Evolutionary conservation across 2,888 invertebrate genomes (phyloP).

Genomic region (Crocallis elinguaria): DNA sequence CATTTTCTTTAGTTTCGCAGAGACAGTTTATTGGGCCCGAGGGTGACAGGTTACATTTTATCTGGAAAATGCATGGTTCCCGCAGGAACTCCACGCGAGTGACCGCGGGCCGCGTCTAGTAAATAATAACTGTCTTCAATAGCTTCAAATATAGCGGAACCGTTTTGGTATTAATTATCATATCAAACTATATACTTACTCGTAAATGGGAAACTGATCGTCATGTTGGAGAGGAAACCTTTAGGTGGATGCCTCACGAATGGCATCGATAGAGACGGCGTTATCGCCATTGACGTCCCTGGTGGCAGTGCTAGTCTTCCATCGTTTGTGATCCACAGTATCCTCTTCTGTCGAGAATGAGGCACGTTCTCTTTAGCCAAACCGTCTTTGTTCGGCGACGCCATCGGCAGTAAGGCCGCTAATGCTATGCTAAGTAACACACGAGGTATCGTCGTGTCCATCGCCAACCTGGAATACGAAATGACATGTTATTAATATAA

Average conservation of each 20-base stretch:
- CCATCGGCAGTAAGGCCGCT: slow-evolving; percentile 74
- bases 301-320: slow-evolving; percentile 93
- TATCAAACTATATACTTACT: no score
- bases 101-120: no score
- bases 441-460: slow-evolving; percentile 75
- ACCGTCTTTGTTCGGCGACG: slow-evolving; percentile 61
- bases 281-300: slow-evolving; percentile 91
- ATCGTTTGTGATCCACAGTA: slow-evolving; percentile 94
- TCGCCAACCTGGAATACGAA: slow-evolving; percentile 57
- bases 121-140: no score
- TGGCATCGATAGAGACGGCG: slow-evolving; percentile 92
- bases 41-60: no score
- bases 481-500: neutral
- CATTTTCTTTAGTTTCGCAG: no score
- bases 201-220: slow-evolving; percentile 92
- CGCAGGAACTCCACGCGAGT: no score
- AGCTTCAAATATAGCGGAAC: neutral
- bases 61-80: no score
- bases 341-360: slow-evolving; percentile 91
- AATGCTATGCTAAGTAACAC: slow-evolving; percentile 77
- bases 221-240: slow-evolving; percentile 93
- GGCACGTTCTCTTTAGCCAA: slow-evolving; percentile 75
- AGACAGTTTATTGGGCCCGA: no score
- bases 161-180: neutral
- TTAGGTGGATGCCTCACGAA: slow-evolving; percentile 93